These are phyloP conservation scores for Platycheirus albimanus DNA, from an alignment of 2,888 invertebrate species.

Conservation along the genomic window DNA sequence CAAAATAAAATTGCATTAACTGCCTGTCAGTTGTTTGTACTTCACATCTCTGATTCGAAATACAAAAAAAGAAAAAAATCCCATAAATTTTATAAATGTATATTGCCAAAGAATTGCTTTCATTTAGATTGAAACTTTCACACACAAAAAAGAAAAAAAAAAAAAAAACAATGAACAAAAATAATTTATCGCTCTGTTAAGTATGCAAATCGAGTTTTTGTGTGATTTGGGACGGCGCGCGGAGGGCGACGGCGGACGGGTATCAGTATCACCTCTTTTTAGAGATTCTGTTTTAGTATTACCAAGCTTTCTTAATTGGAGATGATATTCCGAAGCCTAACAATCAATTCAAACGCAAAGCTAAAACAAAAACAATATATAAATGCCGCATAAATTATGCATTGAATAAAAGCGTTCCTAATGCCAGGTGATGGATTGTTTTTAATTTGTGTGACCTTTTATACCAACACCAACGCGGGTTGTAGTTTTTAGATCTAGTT, in stretches of 20 bases:
- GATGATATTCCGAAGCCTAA: slow-evolving; percentile 50
- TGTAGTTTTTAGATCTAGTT: neutral
- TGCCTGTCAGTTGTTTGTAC: slow-evolving; percentile 27
- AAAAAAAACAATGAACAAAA: slow-evolving; percentile 22
- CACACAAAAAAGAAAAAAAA: neutral
- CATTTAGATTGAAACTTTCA: slow-evolving; percentile 25
- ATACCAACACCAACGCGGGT: neutral
- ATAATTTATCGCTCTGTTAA: slow-evolving; percentile 64
- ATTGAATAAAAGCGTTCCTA: slow-evolving; percentile 32
- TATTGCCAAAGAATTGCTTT: neutral
- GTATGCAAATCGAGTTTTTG: slow-evolving; percentile 68
- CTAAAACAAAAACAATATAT: slow-evolving; percentile 29
- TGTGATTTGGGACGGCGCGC: neutral
- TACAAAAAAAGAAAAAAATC: slow-evolving; percentile 11
- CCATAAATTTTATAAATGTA: neutral
- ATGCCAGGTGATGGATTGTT: slow-evolving; percentile 36
- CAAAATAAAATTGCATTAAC: slow-evolving; percentile 19
- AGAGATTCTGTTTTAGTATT: slow-evolving; percentile 27
- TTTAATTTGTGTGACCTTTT: slow-evolving; percentile 10
- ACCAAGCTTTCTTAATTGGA: slow-evolving; percentile 62
- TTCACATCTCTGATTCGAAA: slow-evolving; percentile 24
- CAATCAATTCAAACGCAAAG: slow-evolving; percentile 62
- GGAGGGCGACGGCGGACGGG: too few relatives aligned
- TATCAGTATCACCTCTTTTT: slow-evolving; percentile 56
- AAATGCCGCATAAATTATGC: slow-evolving; percentile 58